Evolutionary conservation across 2,113 vertebrate species (phyloP), one percentile per base, ranked within the genome.

Genomic region (Calyptommatus sinebrachiatus): DNA sequence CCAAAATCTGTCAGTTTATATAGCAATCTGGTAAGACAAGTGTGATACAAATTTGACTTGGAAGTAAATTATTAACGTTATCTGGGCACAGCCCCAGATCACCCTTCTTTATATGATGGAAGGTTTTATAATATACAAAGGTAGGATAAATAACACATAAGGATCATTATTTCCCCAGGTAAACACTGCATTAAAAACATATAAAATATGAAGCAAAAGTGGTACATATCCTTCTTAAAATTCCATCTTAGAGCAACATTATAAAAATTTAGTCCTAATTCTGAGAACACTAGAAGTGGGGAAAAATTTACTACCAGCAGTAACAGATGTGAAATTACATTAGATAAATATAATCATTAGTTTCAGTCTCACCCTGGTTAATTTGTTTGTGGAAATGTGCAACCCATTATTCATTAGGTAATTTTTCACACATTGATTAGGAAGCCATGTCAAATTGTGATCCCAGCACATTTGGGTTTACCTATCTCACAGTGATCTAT

Each of bases 281-380:
- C 89, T 91, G 88, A 94, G 89, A 87, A 92, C 1, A 87, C 84
- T 87, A 74, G 79, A 89, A 88, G 91, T 89, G 90, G 90, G 87
- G 89, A 60, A 81, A 89, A 95, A 95, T 57, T 93, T 95, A 93
- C 93, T 90, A 94, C 90, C 94, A 93, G 94, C 93, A 88, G 96
- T 94, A 95, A 96, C 97, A 97, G 96, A 97, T 97, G 97, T 96
- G 96, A 97, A 97, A 97, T 97, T 96, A 98, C 97, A 98, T 97
- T 97, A 97, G 96, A 98, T 97, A 98, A 98, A 98, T 97, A 97
- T 97, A 96, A 97, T 96, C 96, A 98, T 99, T 98, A 97, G 97
- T 97, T 97, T 98, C 97, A 97, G 96, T 97, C 97, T 96, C 96
- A 97, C 95, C 94, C 96, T 95, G 96, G 97, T 98, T 99, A 99